These are phyloP conservation scores for Drosophila willistoni DNA, from an alignment of 1,140 invertebrate genomes.

Conservation along the genomic window DNA sequence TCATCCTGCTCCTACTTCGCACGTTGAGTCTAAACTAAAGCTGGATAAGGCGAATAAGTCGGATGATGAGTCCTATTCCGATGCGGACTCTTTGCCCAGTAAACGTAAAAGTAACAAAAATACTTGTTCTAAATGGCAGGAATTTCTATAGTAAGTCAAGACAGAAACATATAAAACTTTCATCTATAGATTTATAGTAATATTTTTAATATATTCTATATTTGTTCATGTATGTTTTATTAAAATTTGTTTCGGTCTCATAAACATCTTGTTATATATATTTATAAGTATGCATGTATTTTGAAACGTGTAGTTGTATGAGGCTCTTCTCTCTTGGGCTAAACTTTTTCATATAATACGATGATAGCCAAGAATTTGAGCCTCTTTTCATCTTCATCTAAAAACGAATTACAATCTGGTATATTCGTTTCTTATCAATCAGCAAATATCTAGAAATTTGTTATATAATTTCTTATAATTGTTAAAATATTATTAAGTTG, in stretches of 20 bases:
- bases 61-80: neutral
- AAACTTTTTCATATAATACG: slow-evolving; percentile 21
- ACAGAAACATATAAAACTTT: too few species aligned
- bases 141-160: slow-evolving; percentile 30
- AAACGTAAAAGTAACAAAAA: slow-evolving; percentile 8
- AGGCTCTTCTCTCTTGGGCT: slow-evolving; percentile 17
- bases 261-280: slow-evolving; percentile 7
- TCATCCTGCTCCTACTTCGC: too few species aligned
- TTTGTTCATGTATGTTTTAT: slow-evolving; percentile 61
- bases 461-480: slow-evolving; percentile 46
- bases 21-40: neutral
- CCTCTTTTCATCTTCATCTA: slow-evolving; percentile 35
- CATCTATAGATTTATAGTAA: too few species aligned
- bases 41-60: neutral
- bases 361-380: slow-evolving; percentile 25
- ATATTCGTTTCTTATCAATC: slow-evolving; percentile 32
- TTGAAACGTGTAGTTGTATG: slow-evolving; percentile 51
- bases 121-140: slow-evolving; percentile 52
- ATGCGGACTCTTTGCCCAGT: neutral
- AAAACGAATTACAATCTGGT: slow-evolving; percentile 53
- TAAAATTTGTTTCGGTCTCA: slow-evolving; percentile 61
- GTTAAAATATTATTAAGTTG: slow-evolving; percentile 58
- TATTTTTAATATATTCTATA: slow-evolving; percentile 3
- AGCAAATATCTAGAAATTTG: slow-evolving; percentile 60
- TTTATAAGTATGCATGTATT: slow-evolving; percentile 20